Base-by-base conservation (phyloP, 2,113 vertebrate genomes). In the Cebus imitator region DNA sequence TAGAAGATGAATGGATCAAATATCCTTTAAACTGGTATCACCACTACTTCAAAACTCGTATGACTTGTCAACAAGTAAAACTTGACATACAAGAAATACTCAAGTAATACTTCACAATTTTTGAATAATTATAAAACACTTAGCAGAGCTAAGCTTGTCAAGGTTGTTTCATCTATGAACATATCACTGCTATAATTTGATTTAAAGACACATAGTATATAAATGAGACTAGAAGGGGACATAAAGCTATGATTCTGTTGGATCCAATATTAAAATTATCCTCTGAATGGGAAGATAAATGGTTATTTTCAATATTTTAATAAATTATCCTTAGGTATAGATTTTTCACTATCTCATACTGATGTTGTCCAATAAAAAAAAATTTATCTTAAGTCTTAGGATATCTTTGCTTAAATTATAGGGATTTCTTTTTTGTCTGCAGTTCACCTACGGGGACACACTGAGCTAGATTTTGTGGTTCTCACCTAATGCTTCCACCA, bases 1-100 rank as follows among this genome's bases (percentile, higher is more conserved):
- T 92, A 97, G 94, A 97, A 97, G 94, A 98, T 83, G 73, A 94
- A 35, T 96, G 88, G 95, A 96, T 98, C 95, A 98, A 97, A 61
- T 55, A 79, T 16, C 91, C 57, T 86, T 96, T 83, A 91, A 94
- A 78, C 50, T 86, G 85, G 61, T 45, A 86, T 87, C 75, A 0
- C 0, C 89, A 3, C 12, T 0, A 12, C 70, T 96, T 97, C 85
- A 95, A 97, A 97, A 80, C 32, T 52, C 0, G 8, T 81, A n/a
- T 79, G 27, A 52, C 50, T 86, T 86, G 0, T 87, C 95, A 91
- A 81, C 75, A 95, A 10, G 0, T 83, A 94, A 87, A 40, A 86
- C 25, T 86, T 96, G 66, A 90, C 72, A 91, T 83, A 86, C 9
- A 57, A 95, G 50, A 58, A 89, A 91, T 43, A 0, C 35, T 97